Evolutionary conservation across 2,113 vertebrate genomes (phyloP).

Genomic region (Aspidoscelis tigris): DNA sequence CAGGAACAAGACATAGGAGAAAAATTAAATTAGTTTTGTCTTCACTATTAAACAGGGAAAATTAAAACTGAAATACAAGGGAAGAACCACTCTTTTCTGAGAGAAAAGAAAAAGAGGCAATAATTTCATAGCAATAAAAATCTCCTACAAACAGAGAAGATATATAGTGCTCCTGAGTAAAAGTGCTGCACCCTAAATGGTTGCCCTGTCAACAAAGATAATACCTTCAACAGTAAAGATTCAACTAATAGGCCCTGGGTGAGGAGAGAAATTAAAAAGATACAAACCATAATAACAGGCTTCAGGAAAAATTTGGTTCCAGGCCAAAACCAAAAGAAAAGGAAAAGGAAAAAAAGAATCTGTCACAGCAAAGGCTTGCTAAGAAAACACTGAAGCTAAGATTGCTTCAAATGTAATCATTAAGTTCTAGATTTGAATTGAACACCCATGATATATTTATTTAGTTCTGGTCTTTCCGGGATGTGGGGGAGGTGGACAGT

Average conservation of each 20-base stretch:
- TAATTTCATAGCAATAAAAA: background rate
- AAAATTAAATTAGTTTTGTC: constrained; percentile 42
- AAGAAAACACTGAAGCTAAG: background rate
- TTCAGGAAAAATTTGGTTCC: background rate
- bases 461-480: background rate
- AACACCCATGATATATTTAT: background rate
- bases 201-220: background rate
- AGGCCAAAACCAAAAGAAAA: no score
- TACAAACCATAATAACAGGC: background rate
- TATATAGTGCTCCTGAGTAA: background rate
- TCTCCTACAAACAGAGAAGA: background rate
- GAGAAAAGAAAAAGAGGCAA: background rate
- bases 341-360: background rate
- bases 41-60: constrained; percentile 22
- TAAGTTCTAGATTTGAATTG: background rate
- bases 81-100: background rate
- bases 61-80: constrained; percentile 34
- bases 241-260: background rate
- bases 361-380: background rate
- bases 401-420: background rate
- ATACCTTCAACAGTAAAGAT: constrained; percentile 21
- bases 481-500: background rate
- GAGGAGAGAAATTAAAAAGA: background rate
- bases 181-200: background rate
- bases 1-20: constrained; percentile 23